Conservation (phyloP, 2,797 vertebrate genomes). For the Coregonus ussuriensis region DNA sequence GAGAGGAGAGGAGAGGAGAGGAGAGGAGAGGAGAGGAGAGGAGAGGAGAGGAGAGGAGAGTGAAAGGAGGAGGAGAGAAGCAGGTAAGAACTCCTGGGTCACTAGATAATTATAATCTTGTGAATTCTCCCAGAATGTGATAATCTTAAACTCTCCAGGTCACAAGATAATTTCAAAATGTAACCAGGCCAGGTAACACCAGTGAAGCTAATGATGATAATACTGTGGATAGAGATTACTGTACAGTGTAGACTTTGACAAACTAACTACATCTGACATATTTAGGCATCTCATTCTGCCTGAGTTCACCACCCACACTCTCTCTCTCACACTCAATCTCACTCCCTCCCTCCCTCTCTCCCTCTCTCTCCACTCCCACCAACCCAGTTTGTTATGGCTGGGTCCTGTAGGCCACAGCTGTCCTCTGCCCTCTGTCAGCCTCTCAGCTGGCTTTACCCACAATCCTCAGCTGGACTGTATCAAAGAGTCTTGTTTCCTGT, state of each 20-base stretch:
- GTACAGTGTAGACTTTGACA: not conserved
- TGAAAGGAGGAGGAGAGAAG: slow-evolving; percentile 26
- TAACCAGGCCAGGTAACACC: slow-evolving; percentile 43
- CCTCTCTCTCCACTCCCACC: not conserved
- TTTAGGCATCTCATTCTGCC: not conserved
- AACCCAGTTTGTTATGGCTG: not conserved
- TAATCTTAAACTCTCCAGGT: slow-evolving; percentile 56
- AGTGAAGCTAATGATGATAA: slow-evolving; percentile 14
- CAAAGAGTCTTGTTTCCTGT: not conserved
- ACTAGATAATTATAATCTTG: slow-evolving; percentile 48
- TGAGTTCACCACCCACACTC: not conserved
- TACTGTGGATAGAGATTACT: not conserved
- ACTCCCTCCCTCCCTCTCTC: not conserved
- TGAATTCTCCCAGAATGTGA: slow-evolving; percentile 48
- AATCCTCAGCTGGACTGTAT: not conserved
- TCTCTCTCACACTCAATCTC: slow-evolving; percentile 9
- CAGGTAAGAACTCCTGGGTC: slow-evolving; percentile 33
- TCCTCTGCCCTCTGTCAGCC: not conserved
- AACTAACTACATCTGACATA: not conserved
- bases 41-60: not conserved
- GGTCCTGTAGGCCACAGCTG: not conserved
- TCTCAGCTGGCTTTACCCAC: not conserved
- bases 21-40: not conserved
- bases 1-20: no score
- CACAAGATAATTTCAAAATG: slow-evolving; percentile 43